Conservation (phyloP, 2,797 vertebrate genomes). For the Chelmon rostratus region DNA sequence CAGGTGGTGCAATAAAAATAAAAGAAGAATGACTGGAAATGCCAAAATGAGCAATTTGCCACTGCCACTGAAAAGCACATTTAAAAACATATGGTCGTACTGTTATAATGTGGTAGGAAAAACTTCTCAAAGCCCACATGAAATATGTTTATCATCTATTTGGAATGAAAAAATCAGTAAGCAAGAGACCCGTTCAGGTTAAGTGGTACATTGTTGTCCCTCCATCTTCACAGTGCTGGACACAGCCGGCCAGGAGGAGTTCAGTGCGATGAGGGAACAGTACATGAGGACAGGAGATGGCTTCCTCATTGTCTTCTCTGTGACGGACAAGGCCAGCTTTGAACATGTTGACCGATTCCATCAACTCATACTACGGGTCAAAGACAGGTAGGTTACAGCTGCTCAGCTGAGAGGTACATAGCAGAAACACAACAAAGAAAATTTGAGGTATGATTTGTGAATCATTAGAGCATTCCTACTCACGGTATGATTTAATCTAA, state of each 20-base stretch:
- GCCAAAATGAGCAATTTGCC: background rate
- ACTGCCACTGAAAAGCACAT: background rate
- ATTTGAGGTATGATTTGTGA: background rate
- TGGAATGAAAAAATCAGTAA: background rate
- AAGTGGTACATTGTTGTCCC: conserved; percentile 3
- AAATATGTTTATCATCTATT: background rate
- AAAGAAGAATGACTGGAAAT: background rate
- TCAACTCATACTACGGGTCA: conserved; percentile 97
- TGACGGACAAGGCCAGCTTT: conserved; percentile 99
- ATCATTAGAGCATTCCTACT: background rate
- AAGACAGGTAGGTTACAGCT: conserved; percentile 90
- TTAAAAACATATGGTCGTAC: too few species aligned
- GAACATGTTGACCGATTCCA: conserved; percentile 98
- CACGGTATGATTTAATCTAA: too few species aligned
- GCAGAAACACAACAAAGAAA: background rate
- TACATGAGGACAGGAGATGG: conserved; percentile 99
- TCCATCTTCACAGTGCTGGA: conserved; percentile 90
- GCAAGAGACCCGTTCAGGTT: background rate
- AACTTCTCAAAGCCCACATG: background rate
- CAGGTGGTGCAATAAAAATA: background rate
- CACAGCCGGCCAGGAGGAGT: conserved; percentile 98
- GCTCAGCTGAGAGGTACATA: background rate
- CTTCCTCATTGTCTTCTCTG: conserved; percentile 98
- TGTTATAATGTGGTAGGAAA: background rate
- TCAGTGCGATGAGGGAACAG: conserved; percentile 99